Conservation (phyloP, 1,140 invertebrate species). For the Cephus cinctus region DNA sequence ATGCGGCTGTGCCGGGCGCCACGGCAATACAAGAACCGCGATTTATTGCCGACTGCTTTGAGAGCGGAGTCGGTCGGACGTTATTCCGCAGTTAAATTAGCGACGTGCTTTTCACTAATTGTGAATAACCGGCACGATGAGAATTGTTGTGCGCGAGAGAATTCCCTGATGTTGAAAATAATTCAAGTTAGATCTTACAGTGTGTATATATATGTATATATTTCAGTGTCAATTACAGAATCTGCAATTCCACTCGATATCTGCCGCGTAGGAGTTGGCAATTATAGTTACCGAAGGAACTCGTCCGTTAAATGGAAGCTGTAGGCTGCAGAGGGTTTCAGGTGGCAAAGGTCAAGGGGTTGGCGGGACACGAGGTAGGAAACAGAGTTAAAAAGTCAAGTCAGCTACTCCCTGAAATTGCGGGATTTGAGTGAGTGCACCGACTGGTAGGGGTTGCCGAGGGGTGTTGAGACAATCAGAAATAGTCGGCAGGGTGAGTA, state of each 20-base stretch:
- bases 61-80: not conserved
- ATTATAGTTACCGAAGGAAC: not conserved
- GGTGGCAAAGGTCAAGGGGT: too few relatives aligned
- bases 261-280: not conserved
- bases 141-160: too few relatives aligned
- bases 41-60: constrained; percentile 27
- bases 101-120: constrained; percentile 12
- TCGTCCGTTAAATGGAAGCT: not conserved
- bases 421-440: constrained; percentile 12
- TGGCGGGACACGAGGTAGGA: too few relatives aligned
- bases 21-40: constrained; percentile 33
- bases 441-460: too few relatives aligned
- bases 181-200: too few relatives aligned
- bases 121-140: constrained; percentile 7
- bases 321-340: not conserved
- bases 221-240: too few relatives aligned
- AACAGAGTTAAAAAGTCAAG: constrained; percentile 17
- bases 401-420: constrained; percentile 16
- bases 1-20: too few relatives aligned
- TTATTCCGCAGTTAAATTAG: constrained; percentile 9
- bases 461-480: too few relatives aligned
- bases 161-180: too few relatives aligned
- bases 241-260: too few relatives aligned
- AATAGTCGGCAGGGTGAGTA: too few relatives aligned
- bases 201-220: too few relatives aligned